Evolutionary conservation across 2,888 invertebrate species (phyloP), one percentile per base, ranked within the genome.

Genomic region (Troglohyphantes excavatus): DNA sequence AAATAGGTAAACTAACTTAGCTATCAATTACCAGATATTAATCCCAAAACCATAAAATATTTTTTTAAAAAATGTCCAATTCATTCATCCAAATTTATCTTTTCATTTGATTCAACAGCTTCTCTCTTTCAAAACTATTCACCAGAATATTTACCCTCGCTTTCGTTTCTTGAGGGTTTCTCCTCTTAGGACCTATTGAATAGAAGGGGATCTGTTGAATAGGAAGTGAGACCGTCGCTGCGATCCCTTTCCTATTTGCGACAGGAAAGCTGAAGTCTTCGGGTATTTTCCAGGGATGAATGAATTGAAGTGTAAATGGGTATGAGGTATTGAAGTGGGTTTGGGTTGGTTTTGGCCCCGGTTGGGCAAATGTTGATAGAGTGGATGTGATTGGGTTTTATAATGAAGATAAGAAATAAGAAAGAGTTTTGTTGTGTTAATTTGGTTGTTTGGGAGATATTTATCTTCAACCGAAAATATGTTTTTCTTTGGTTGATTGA

Each of bases 111-210:
- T 27, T 27, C 17, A n/a, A 3, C 33, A 19, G 11, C 21, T 70
- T 33, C 70, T 19, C n/a, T n/a, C n/a, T n/a, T n/a, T 70, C 29
- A n/a, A 29, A 2, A 13, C 11, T 13, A 75, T 75, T 75, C 59
- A 59, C 6, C 5, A 19, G 46, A 0, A 67, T 67, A 46, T 67
- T 68, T 53, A 79, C 27, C 46, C n/a, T 23, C 21, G 23, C 13
- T 13, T 65, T 63, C 43, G 21, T 19, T 78, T n/a, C 78, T 26
- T 6, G 1, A 7, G n/a, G 23, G 61, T 46, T 53, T 39, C 23
- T 53, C 67, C 53, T 46, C n/a, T 11, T 2, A 63, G 78, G 78
- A 21, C 11, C 46, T 33, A 67, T 68, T 67, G 46, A 79, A 79
- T 63, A 29, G 79, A 26, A 78, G 21, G 46, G 67, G 46, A 19